Base-by-base conservation (phyloP, 2,797 vertebrate genomes). In the Otus scops region DNA sequence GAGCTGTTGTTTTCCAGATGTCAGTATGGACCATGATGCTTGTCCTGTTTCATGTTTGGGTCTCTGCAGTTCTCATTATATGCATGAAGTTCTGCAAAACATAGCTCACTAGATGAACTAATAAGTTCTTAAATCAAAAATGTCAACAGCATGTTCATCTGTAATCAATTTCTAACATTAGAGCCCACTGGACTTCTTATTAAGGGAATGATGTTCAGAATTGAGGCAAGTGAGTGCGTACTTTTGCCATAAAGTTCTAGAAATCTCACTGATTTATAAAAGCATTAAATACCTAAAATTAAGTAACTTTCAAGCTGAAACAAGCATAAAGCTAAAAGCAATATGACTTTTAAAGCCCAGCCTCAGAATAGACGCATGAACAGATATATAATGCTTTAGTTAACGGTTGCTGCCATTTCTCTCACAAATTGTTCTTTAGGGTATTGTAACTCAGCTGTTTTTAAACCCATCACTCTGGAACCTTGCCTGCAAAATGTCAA, bases 391-490 rank as follows among this genome's bases (percentile, higher is more conserved):
- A 95, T 68, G 86, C 86, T 95, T 92, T 85, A 85, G 90, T 96
- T 94, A 96, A 88, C 7, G 32, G 36, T 83, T 95, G 90, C 86
- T 97, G 96, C 95, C 90, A 91, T 95, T 97, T 92, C 86, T 95
- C 86, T 96, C 93, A 96, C 75, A 96, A 94, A 96, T 96, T 94
- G 95, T 97, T 94, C 96, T 97, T 96, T 88, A 88, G 95, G 95
- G 96, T 96, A 97, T 97, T 97, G 91, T 97, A 97, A 97, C 86
- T 97, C 93, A 95, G 94, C 93, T 95, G 95, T 95, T 96, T 89
- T 94, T 95, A 97, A 97, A 96, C 95, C 96, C 96, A 96, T 97
- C 96, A 89, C 92, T 91, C 94, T 97, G 96, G 92, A 97, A 82
- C 92, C 61, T 93, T 91, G 94, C 96, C 95, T 97, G 74, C 90